Conservation (phyloP, 2,113 vertebrate genomes). For the Eidolon helvum region DNA sequence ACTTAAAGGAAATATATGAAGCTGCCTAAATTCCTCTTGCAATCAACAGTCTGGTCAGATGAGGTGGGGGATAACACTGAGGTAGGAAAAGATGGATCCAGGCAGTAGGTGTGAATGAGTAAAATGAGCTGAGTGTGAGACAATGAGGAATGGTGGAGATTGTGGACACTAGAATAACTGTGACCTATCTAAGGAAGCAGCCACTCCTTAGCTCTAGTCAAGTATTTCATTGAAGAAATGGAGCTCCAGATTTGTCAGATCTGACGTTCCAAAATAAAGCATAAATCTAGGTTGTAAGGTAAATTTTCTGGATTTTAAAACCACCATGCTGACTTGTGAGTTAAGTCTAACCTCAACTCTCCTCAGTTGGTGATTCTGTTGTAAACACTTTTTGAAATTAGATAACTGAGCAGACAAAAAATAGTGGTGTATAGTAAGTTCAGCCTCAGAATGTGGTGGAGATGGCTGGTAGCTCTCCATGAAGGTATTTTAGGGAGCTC, state of each 20-base stretch:
- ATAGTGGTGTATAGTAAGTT: not conserved
- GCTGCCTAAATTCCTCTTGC: not conserved
- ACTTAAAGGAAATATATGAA: not conserved
- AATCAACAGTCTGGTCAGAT: not conserved
- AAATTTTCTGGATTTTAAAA: not conserved
- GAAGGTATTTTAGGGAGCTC: not conserved
- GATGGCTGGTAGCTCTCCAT: not conserved
- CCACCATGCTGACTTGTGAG: not conserved
- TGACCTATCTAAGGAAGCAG: not conserved
- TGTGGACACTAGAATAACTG: fast-evolving
- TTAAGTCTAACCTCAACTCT: not conserved
- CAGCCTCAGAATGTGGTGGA: not conserved
- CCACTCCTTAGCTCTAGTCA: not conserved
- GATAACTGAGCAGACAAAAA: not conserved
- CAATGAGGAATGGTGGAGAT: not conserved
- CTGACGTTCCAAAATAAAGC: not conserved
- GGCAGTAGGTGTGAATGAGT: not conserved
- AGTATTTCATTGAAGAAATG: not conserved
- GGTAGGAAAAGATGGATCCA: not conserved
- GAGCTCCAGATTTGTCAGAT: not conserved
- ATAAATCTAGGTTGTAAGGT: not conserved
- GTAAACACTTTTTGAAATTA: not conserved
- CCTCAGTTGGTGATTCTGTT: not conserved
- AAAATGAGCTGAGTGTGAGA: not conserved
- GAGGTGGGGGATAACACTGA: not conserved